Base-by-base conservation (phyloP, 2,113 vertebrate species). In the Colossoma macropomum region DNA sequence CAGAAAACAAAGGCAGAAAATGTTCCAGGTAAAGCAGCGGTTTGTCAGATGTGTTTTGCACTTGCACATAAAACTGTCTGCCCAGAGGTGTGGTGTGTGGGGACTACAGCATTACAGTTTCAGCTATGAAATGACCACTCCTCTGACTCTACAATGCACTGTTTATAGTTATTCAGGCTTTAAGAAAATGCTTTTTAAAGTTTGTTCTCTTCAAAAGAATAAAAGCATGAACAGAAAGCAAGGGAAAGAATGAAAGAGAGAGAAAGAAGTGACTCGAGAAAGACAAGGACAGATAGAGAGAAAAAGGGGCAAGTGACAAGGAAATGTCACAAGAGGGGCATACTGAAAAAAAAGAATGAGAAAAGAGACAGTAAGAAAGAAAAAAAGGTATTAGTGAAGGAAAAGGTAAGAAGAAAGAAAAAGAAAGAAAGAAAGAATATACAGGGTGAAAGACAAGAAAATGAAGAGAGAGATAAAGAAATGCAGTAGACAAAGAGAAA, bases 371-470 rank as follows among this genome's bases (percentile, higher is more conserved):
- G 23, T 62, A 19, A 48, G 60, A 17, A 41, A 8, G 66, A 30
- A 79, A 38, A 32, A 41, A 38, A 13, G 60, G 56, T 52, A n/a
- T 11, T 10, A 80, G 63, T 41, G 84, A 77, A 80, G 28, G 83
- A 84, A 56, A 78, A 83, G 2, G 11, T 30, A 5, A 45, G 27
- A 23, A 60, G 50, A 30, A 30, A 59, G 2, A 76, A 41, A 25
- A 5, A 69, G 66, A 34, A 6, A 69, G 10, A 1, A 50, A 56
- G 52, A 32, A 17, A 45, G 30, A 16, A 27, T 1, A 4, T 3
- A 38, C 34, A 45, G 41, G 10, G 41, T 1, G 9, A 11, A 45
- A 45, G 12, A 48, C 1, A 27, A 11, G 50, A 0, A 8, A 19
- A 45, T 10, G 28, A 30, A 79, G 27, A 80, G 13, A 70, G 19